Conservation (phyloP, 2,797 vertebrate genomes). For the Rhinogobio ventralis region DNA sequence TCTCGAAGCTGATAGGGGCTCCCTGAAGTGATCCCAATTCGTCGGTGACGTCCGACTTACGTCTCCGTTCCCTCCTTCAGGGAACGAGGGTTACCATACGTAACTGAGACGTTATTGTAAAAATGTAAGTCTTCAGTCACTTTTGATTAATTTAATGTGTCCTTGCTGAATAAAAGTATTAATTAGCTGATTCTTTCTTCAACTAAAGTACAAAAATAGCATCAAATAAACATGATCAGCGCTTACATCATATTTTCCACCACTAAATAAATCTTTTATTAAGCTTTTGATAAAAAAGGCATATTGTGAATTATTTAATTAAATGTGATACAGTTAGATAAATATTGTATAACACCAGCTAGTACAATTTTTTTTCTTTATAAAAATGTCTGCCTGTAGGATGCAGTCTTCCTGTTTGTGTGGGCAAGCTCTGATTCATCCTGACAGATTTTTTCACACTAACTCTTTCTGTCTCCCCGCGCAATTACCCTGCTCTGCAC, state of each 20-base stretch:
- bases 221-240: neutral
- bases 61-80: too few species aligned
- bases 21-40: too few species aligned
- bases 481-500: conserved; percentile 57
- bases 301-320: conserved; percentile 27
- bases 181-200: neutral
- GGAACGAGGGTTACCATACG: too few species aligned
- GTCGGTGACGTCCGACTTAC: too few species aligned
- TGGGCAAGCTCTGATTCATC: conserved; percentile 64
- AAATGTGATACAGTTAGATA: conserved; percentile 2
- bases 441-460: conserved; percentile 52
- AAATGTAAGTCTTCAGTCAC: neutral
- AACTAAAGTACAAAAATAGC: neutral
- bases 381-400: conserved; percentile 47
- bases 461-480: conserved; percentile 52
- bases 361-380: conserved; percentile 8
- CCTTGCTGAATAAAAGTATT: neutral
- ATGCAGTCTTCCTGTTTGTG: conserved; percentile 59
- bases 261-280: conserved; percentile 18
- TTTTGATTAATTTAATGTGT: neutral
- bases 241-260: conserved; percentile 2
- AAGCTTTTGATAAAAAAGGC: conserved; percentile 24
- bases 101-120: too few species aligned
- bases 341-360: conserved; percentile 28
- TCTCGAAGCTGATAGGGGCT: too few species aligned